Conservation (phyloP, 1,140 invertebrate species). For the Orchestia grillus region DNA sequence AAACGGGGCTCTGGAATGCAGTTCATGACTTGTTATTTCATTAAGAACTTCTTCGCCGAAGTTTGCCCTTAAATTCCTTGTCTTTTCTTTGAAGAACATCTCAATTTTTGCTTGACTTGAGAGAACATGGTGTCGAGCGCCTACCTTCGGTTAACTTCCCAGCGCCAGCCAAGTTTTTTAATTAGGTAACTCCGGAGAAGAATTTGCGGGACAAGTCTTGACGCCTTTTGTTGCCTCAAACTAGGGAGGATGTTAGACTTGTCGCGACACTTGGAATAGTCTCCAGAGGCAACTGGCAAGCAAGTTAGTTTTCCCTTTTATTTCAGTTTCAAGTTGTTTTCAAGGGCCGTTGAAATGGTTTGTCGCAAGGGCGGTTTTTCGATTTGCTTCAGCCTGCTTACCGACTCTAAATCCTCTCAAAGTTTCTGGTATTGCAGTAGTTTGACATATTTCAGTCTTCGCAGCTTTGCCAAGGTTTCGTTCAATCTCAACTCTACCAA, state of each 20-base stretch:
- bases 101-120: background rate
- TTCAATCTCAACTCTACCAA: no score
- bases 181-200: background rate
- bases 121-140: background rate
- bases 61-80: background rate
- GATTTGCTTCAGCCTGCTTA: background rate
- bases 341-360: background rate
- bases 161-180: background rate
- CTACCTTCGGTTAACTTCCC: background rate
- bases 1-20: background rate
- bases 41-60: background rate
- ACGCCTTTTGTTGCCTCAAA: background rate
- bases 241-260: background rate
- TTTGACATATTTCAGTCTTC: no score
- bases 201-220: background rate
- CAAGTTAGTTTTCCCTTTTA: background rate
- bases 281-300: background rate
- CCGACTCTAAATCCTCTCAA: background rate
- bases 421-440: background rate
- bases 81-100: background rate
- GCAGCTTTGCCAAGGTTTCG: no score
- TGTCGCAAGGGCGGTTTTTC: background rate
- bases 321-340: background rate
- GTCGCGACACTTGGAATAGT: background rate
- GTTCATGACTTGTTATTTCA: background rate